Evolutionary conservation across 2,888 invertebrate species (phyloP).

Genomic region (Andrena minutula): DNA sequence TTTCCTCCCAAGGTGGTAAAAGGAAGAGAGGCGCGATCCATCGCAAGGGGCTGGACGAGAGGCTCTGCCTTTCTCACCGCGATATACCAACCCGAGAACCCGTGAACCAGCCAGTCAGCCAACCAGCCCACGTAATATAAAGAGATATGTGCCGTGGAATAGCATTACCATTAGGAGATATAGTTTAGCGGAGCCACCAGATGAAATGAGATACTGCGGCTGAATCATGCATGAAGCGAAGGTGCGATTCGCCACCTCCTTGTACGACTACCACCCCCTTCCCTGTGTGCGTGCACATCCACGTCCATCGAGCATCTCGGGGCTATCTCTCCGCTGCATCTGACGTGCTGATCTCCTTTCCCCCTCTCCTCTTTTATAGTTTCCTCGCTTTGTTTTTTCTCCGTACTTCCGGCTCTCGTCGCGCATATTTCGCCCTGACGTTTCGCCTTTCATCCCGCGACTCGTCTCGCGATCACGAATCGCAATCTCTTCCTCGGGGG

Average conservation of each 20-base stretch:
- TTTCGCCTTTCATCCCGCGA: conserved; percentile 28
- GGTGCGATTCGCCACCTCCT: conserved; percentile 81
- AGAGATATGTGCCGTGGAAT: conserved; percentile 84
- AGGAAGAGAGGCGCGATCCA: conserved; percentile 45
- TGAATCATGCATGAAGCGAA: conserved; percentile 85
- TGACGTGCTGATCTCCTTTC: neutral
- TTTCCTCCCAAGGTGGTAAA: conserved; percentile 65
- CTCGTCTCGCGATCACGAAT: conserved; percentile 38
- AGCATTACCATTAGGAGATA: conserved; percentile 85
- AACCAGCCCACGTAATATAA: conserved; percentile 83
- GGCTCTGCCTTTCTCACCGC: conserved; percentile 60
- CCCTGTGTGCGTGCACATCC: neutral
- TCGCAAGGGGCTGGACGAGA: conserved; percentile 51
- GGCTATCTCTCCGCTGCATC: neutral
- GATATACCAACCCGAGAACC: conserved; percentile 61
- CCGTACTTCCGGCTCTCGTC: neutral
- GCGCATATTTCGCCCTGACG: conserved; percentile 1
- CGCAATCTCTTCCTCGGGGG: conserved; percentile 37
- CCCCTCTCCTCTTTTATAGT: neutral
- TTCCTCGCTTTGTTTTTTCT: conserved; percentile 21
- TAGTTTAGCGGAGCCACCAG: conserved; percentile 83
- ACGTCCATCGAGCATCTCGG: conserved; percentile 2
- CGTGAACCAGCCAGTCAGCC: conserved; percentile 77
- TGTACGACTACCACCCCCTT: conserved; percentile 36
- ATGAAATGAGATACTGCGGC: conserved; percentile 85